Percentiles rank a stretch among this genome's conserved stretches.
Evolutionary conservation across 1,140 invertebrate genomes (phyloP).

Genomic region (Dendrolimus punctatus): DNA sequence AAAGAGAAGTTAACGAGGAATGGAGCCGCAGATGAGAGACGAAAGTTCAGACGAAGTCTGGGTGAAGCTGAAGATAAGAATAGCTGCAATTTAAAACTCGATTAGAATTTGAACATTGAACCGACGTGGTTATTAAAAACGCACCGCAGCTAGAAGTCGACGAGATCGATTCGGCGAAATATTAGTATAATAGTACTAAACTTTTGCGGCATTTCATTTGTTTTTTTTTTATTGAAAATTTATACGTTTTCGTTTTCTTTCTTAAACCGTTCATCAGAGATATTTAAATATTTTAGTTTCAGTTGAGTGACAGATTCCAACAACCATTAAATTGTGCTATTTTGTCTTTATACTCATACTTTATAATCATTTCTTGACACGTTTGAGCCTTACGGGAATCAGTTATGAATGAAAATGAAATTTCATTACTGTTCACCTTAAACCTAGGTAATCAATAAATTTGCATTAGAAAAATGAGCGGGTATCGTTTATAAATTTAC

Average conservation of each 20-base stretch:
- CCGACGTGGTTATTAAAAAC: conserved; percentile 54
- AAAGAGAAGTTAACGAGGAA: conserved; percentile 67
- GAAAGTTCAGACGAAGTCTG: conserved; percentile 47
- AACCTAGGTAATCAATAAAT: too few species aligned
- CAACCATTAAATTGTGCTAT: too few species aligned
- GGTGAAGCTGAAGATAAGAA: conserved; percentile 57
- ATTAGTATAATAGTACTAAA: conserved; percentile 15
- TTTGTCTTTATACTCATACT: too few species aligned
- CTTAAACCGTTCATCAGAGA: conserved; percentile 1
- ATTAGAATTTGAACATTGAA: conserved; percentile 65
- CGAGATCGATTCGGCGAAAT: conserved; percentile 19
- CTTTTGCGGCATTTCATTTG: conserved; percentile 16
- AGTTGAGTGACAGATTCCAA: too few species aligned
- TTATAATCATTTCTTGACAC: too few species aligned
- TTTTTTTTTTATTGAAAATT: conserved; percentile 16
- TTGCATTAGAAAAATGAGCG: too few species aligned
- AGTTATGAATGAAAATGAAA: too few species aligned
- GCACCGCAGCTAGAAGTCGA: conserved; percentile 20
- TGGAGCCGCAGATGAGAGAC: conserved; percentile 55
- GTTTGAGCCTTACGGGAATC: too few species aligned
- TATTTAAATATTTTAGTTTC: not conserved
- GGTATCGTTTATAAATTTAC: too few species aligned
- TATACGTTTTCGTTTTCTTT: conserved; percentile 7
- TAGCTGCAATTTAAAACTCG: conserved; percentile 69
- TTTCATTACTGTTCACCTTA: too few species aligned